Conservation (phyloP, 2,113 vertebrate species). For the Columba livia region DNA sequence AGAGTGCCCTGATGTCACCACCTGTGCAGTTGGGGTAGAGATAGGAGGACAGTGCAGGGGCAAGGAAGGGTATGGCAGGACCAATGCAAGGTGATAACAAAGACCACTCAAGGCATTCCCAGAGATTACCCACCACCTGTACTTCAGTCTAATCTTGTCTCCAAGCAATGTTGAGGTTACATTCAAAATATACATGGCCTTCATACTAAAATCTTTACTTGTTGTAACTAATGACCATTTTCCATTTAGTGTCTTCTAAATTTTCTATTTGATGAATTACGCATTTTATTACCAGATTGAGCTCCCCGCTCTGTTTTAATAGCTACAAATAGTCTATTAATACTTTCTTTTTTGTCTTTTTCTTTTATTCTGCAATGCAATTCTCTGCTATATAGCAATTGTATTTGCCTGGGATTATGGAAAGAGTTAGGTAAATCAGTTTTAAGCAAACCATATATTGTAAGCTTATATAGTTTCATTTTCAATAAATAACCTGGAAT, state of each 20-base stretch:
- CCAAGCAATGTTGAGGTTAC: background rate
- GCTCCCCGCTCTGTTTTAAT: background rate
- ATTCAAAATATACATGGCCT: background rate
- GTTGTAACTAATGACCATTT: background rate
- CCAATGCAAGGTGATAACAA: background rate
- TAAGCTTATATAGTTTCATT: conserved; percentile 62
- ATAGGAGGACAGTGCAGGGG: background rate
- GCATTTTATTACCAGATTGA: background rate
- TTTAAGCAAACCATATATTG: conserved; percentile 55
- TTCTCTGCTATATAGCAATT: background rate
- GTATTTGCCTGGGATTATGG: background rate
- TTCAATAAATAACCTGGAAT: conserved; percentile 62
- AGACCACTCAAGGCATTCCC: background rate
- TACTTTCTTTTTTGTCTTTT: background rate
- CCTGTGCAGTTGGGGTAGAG: background rate
- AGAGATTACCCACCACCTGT: background rate
- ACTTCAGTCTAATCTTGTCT: background rate
- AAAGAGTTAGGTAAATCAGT: conserved; percentile 51
- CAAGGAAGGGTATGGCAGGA: background rate
- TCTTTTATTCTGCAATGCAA: background rate
- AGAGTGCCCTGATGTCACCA: background rate
- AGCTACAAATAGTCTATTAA: background rate
- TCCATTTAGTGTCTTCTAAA: background rate
- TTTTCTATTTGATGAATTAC: background rate
- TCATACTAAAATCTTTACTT: background rate